phyloP scores from a whole-genome alignment of 2,888 invertebrate genomes.

The Ichneumoninae sp. region DNA sequence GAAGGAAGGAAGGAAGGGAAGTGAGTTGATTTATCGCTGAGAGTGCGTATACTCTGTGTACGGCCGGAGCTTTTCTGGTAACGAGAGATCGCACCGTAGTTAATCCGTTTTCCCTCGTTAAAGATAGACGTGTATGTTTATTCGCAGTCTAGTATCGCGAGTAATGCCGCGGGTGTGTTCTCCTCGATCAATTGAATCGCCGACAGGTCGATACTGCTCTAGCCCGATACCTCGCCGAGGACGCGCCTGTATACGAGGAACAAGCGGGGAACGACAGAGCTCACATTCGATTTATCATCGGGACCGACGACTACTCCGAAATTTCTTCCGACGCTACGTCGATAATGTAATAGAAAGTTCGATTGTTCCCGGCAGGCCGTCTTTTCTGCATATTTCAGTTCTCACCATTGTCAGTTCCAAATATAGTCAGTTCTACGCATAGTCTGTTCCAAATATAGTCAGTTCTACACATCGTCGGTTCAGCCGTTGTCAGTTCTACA shows the following conservation, averaged over 20 bases:
- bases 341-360: constrained; percentile 25
- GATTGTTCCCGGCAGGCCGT: constrained; percentile 13
- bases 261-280: constrained; percentile 17
- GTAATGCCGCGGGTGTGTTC: not conserved
- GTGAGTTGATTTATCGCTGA: constrained; percentile 67
- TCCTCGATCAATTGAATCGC: constrained; percentile 62
- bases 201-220: constrained; percentile 3
- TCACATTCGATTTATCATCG: constrained; percentile 44
- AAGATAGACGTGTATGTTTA: constrained; percentile 40
- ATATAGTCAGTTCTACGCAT: too few relatives aligned
- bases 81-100: constrained; percentile 60
- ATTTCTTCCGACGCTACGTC: constrained; percentile 11
- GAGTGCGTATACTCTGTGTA: constrained; percentile 35
- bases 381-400: too few relatives aligned
- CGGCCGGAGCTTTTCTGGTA: constrained; percentile 44
- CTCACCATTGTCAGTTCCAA: too few relatives aligned
- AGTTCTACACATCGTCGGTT: too few relatives aligned
- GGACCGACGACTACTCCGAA: not conserved
- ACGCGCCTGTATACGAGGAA: constrained; percentile 2
- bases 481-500: too few relatives aligned
- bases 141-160: not conserved
- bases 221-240: constrained; percentile 3
- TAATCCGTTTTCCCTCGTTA: constrained; percentile 64
- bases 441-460: too few relatives aligned
- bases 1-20: constrained; percentile 3